phyloP scores from a whole-genome alignment of 2,888 invertebrate species.

The Heliconius hortense region DNA sequence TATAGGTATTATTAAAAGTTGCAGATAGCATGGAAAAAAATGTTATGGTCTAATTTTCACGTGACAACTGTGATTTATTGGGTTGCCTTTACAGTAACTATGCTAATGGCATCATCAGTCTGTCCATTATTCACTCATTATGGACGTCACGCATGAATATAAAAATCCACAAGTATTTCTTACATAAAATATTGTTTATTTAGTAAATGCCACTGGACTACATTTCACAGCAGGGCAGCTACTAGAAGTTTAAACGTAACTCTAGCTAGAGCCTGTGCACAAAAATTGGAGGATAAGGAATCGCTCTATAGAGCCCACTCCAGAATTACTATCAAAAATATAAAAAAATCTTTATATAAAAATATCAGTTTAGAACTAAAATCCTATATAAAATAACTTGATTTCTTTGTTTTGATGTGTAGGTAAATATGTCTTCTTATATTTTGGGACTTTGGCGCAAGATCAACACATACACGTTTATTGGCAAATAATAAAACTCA shows the following conservation, averaged over 20 bases:
- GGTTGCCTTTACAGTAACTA: background rate
- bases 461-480: slow-evolving; percentile 21
- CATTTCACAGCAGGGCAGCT: too few relatives aligned
- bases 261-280: too few relatives aligned
- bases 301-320: too few relatives aligned
- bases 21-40: background rate
- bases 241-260: too few relatives aligned
- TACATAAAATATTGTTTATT: too few relatives aligned
- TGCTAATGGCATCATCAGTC: background rate
- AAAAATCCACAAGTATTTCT: too few relatives aligned
- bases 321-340: too few relatives aligned
- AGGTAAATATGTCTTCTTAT: slow-evolving; percentile 12
- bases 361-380: too few relatives aligned
- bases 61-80: background rate
- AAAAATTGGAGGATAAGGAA: too few relatives aligned
- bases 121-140: slow-evolving; percentile 1
- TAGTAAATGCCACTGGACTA: too few relatives aligned
- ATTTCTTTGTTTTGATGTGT: slow-evolving; percentile 6
- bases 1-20: background rate
- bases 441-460: slow-evolving; percentile 28
- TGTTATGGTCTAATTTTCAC: background rate
- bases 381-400: background rate
- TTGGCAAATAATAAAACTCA: slow-evolving; percentile 21
- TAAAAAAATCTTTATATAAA: too few relatives aligned
- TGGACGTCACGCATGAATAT: background rate